Conservation (phyloP, 2,113 vertebrate genomes). For the Propithecus coquereli region DNA sequence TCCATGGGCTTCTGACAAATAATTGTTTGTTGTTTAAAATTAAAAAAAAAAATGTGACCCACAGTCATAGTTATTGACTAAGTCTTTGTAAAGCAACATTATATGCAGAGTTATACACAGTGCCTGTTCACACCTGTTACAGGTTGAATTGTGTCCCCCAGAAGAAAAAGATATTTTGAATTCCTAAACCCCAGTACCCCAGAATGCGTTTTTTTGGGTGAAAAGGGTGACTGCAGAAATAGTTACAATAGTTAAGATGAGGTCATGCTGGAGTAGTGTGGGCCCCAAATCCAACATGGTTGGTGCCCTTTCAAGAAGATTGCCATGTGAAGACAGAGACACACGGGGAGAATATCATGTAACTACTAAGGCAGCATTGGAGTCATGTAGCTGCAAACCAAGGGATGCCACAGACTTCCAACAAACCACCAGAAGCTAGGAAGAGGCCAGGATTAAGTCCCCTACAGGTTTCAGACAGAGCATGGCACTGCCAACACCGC, state of each 20-base stretch:
- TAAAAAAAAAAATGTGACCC: background rate
- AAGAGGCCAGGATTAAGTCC: background rate
- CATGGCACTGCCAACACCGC: fast-evolving
- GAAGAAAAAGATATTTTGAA: background rate
- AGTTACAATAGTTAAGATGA: background rate
- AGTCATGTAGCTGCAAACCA: background rate
- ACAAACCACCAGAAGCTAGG: background rate
- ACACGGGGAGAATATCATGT: background rate
- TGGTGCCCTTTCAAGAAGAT: background rate
- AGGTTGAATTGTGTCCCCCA: background rate
- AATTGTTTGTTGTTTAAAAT: background rate
- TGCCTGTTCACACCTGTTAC: background rate
- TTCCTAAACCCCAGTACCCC: background rate
- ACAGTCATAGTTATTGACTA: background rate
- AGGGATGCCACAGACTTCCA: background rate
- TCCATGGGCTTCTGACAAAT: background rate
- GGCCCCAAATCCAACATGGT: background rate
- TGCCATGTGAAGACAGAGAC: background rate
- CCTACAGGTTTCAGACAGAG: background rate
- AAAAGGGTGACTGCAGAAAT: background rate
- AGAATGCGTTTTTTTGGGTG: background rate
- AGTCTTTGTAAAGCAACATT: background rate
- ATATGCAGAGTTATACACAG: background rate
- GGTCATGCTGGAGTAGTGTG: background rate
- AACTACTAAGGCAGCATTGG: background rate